Conservation (phyloP, 2,797 vertebrate species). For the Sarcoramphus papa region DNA sequence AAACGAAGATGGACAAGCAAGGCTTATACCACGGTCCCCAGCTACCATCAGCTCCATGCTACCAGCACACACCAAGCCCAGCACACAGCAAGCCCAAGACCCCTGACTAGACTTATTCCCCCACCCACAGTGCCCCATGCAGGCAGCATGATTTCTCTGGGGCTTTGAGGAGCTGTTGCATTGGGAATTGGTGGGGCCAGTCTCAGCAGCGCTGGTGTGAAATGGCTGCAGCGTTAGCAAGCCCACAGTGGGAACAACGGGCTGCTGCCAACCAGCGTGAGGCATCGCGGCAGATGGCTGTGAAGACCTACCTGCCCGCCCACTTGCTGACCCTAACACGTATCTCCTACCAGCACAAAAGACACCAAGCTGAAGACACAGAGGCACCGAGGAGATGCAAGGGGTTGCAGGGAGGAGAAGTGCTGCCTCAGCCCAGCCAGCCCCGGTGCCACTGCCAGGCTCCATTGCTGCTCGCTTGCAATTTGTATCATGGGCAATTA, state of each 20-base stretch:
- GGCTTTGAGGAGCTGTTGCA: not conserved
- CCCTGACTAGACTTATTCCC: not conserved
- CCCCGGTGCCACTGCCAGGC: not conserved
- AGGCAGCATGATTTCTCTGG: not conserved
- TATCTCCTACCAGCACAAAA: not conserved
- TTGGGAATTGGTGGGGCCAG: not conserved
- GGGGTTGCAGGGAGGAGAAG: not conserved
- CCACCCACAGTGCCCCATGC: not conserved
- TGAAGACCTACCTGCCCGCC: not conserved
- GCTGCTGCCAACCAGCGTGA: not conserved
- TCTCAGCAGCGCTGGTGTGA: not conserved
- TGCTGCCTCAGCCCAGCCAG: fast-evolving
- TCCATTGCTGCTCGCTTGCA: not conserved
- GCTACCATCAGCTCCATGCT: not conserved
- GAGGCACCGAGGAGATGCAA: not conserved
- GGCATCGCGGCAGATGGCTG: fast-evolving
- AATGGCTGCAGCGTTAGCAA: not conserved
- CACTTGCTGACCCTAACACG: not conserved
- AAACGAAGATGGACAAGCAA: not conserved
- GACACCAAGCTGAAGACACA: not conserved
- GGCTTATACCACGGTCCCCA: not conserved
- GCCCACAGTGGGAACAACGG: not conserved
- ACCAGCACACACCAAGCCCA: not conserved
- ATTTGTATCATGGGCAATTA: not conserved
- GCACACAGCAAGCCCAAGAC: not conserved